A percentile compares a stretch with the other conserved stretches of the same genome.
These are phyloP conservation scores for Caenorhabditis drosophilae DNA, from an alignment of 2,888 invertebrate genomes.

Conservation along the genomic window DNA sequence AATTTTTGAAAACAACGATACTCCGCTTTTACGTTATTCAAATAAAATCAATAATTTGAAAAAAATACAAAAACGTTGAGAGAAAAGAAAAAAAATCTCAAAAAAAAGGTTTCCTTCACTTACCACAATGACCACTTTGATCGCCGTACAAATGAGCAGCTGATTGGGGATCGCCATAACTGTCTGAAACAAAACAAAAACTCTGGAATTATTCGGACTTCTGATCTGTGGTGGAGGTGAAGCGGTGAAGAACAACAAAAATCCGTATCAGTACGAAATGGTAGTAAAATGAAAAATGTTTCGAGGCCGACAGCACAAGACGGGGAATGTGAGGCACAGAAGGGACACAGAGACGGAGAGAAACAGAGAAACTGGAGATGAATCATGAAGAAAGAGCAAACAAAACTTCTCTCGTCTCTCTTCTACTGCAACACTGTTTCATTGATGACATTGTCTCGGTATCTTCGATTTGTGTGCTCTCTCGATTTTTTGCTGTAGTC, in stretches of 20 bases:
- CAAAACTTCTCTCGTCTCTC: constrained; percentile 4
- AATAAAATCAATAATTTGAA: not conserved
- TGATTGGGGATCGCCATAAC: constrained; percentile 65
- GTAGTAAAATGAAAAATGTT: not conserved
- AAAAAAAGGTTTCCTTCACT: no score
- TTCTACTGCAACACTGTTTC: not conserved
- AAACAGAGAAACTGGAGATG: no score
- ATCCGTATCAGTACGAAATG: not conserved
- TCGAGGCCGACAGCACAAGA: not conserved
- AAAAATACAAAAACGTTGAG: no score
- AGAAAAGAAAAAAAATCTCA: not conserved
- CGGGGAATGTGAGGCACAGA: no score
- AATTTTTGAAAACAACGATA: no score
- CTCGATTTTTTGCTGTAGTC: no score
- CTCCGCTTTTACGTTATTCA: no score
- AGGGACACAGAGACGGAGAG: no score
- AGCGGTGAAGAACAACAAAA: no score
- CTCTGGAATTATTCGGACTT: not conserved
- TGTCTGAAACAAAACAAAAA: not conserved
- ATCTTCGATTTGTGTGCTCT: not conserved
- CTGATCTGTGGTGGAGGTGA: no score
- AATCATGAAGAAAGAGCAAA: constrained; percentile 43
- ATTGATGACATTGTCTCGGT: not conserved
- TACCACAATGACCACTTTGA: constrained; percentile 63
- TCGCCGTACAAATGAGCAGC: constrained; percentile 56